Base-by-base conservation (phyloP, 2,797 vertebrate genomes). In the Acrossocheilus wenchowensis region DNA sequence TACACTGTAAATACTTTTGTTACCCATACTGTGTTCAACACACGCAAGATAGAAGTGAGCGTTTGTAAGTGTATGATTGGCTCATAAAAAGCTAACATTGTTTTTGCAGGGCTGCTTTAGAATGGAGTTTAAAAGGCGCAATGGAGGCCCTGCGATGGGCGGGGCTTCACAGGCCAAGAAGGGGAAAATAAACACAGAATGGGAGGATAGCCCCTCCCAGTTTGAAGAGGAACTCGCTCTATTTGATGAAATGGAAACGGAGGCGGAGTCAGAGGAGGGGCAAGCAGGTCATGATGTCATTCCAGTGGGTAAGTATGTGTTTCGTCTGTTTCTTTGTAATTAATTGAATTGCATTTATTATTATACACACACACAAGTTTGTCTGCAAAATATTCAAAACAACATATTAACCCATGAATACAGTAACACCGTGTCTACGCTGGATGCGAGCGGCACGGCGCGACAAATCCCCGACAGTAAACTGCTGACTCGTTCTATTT, bases 191-290 rank as follows among this genome's bases (percentile, higher is more conserved):
- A 85, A 64, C 1, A 81, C 81, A 0, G 96, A 97, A 14, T 97
- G 96, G 96, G 97, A 98, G 2, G 97, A 98, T 23, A 94, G 95
- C n/a, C 96, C 97, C 0, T 97, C 97, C 0, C 93, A 94, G 34
- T 97, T 97, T 81, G 97, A 98, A 87, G 97, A 97, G 90, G 97
- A 97, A 83, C 90, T 98, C 78, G 95, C 95, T 0, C 93, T 96
- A 92, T 93, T 98, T 88, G 97, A 98, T 1, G 97, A 98, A 30
- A 91, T 93, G 0, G 97, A 98, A 7, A 94, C 95, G 91, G 95
- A 96, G 68, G 81, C 91, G 66, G 97, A 98, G 78, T 94, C 95
- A 21, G 93, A 89, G 89, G 96, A 96, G 90, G 94, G 95, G 9
- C 96, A 96, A 88, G 90, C 93, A 0, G 93, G 92, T 5, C 94